A percentile compares a stretch with the other conserved stretches of the same genome.
Evolutionary conservation across 2,888 invertebrate genomes (phyloP).

Genomic region (Mylabris sibirica): DNA sequence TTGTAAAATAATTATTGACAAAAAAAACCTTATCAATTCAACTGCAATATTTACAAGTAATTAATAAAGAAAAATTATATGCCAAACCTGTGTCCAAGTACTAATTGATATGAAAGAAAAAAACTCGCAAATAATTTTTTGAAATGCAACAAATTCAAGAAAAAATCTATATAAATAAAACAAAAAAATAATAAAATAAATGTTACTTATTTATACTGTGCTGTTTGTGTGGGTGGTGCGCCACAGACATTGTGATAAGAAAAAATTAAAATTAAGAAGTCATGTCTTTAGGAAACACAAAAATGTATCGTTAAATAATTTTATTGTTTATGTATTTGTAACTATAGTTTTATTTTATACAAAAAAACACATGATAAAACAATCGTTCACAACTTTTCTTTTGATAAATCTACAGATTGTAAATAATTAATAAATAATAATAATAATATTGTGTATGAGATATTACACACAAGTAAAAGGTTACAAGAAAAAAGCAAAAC

Average conservation of each 20-base stretch:
- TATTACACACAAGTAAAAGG: background rate
- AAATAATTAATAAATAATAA: background rate
- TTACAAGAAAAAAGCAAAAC: constrained; percentile 39
- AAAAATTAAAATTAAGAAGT: constrained; percentile 56
- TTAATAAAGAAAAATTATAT: constrained; percentile 45
- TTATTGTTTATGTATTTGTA: constrained; percentile 61
- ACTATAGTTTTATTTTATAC: constrained; percentile 61
- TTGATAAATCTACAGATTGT: constrained; percentile 41
- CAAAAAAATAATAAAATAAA: constrained; percentile 44
- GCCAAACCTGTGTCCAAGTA: constrained; percentile 54
- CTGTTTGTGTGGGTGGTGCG: constrained; percentile 60
- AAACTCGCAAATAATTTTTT: constrained; percentile 57
- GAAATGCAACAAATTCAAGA: constrained; percentile 4
- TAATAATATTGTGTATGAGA: background rate
- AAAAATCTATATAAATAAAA: constrained; percentile 45
- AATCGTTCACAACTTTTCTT: constrained; percentile 57
- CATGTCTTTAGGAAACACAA: constrained; percentile 59
- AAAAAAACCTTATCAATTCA: background rate
- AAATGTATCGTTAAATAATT: constrained; percentile 58
- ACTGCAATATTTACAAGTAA: constrained; percentile 49
- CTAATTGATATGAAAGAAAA: constrained; percentile 40
- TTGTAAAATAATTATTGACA: constrained; percentile 6
- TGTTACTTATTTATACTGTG: constrained; percentile 63
- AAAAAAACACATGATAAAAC: background rate
- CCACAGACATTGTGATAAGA: constrained; percentile 62